Evolutionary conservation across 2,113 vertebrate genomes (phyloP).

Genomic region (Buteo buteo): DNA sequence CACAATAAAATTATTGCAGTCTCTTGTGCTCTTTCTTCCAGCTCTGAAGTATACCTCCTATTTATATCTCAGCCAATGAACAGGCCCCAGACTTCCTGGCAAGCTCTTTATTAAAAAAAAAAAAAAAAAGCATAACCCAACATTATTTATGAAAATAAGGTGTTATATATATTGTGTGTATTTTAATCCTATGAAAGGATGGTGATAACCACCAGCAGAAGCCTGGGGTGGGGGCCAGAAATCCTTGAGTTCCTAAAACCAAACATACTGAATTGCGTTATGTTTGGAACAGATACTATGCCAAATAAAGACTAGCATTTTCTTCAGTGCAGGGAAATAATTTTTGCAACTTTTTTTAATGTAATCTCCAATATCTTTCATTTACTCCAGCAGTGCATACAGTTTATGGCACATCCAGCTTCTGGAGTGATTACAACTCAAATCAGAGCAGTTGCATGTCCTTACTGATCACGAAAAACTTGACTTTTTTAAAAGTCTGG

Average conservation of each 20-base stretch:
- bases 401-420: background rate
- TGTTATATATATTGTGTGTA: background rate
- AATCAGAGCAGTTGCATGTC: background rate
- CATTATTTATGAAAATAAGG: background rate
- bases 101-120: background rate
- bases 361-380: background rate
- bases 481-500: background rate
- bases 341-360: background rate
- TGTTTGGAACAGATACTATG: background rate
- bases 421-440: background rate
- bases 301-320: background rate
- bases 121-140: background rate
- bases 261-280: background rate
- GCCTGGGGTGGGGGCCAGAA: accelerated
- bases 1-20: background rate
- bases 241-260: background rate
- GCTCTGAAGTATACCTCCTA: background rate
- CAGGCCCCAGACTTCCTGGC: background rate
- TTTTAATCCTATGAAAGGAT: background rate
- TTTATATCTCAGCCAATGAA: background rate
- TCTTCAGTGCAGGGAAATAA: background rate
- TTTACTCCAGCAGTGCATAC: background rate
- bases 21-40: background rate
- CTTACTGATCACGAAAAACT: background rate
- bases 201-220: background rate